These are phyloP conservation scores for Rhinopomastus cyanomelas DNA, from an alignment of 2,113 vertebrate genomes.

Conservation along the genomic window DNA sequence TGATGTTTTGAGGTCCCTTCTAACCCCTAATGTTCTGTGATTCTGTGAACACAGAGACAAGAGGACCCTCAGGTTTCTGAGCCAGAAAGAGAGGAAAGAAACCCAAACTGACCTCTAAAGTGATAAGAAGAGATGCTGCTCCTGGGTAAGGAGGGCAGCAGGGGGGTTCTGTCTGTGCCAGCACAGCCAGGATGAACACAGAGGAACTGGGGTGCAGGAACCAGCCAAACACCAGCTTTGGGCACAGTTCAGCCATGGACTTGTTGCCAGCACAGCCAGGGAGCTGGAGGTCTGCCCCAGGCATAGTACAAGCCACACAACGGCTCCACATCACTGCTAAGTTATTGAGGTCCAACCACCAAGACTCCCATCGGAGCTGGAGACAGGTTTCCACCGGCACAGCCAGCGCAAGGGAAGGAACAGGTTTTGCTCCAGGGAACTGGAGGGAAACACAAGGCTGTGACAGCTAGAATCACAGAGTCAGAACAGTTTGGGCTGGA, in stretches of 20 bases:
- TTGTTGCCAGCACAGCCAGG: rapidly evolving
- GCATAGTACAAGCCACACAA: background rate
- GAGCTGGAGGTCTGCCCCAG: background rate
- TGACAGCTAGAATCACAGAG: background rate
- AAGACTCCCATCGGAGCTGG: background rate
- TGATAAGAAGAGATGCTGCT: background rate
- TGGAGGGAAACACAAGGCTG: background rate
- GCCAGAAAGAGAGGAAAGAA: background rate
- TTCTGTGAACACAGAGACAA: background rate
- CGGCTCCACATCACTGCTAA: background rate
- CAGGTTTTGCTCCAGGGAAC: background rate
- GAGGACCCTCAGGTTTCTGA: background rate
- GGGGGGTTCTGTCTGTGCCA: background rate
- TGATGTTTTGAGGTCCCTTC: no score
- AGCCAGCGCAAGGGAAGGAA: background rate
- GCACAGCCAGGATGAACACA: background rate
- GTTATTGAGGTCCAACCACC: background rate
- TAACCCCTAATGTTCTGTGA: no score
- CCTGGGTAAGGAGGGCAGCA: background rate
- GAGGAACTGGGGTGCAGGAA: rapidly evolving
- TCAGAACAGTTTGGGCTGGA: no score
- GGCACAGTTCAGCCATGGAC: background rate
- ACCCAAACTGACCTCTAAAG: background rate
- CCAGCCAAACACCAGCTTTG: background rate
- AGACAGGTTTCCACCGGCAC: rapidly evolving